phyloP scores from a whole-genome alignment of 2,113 vertebrate species.

The Epinephelus moara region DNA sequence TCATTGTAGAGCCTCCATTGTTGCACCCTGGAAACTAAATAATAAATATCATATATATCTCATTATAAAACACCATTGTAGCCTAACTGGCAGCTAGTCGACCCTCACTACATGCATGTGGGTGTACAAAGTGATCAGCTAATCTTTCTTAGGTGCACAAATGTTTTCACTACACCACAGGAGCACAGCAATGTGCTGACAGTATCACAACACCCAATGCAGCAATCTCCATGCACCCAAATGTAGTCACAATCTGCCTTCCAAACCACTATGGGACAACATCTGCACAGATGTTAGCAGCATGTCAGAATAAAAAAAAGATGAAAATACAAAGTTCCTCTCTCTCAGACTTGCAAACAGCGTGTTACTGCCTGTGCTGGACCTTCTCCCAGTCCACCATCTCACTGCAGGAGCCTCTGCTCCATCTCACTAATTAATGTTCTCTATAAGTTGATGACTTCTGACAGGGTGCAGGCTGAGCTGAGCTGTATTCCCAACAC shows the following conservation, averaged over 20 bases:
- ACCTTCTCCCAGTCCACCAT: neutral
- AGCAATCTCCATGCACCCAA: neutral
- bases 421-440: neutral
- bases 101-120: neutral
- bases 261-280: neutral
- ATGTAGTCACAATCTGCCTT: neutral
- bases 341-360: neutral
- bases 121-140: neutral
- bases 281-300: slow-evolving; percentile 14
- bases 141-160: neutral
- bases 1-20: neutral
- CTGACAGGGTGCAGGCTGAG: slow-evolving; percentile 10
- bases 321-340: slow-evolving; percentile 10
- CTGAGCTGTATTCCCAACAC: neutral
- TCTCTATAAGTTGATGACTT: slow-evolving; percentile 26
- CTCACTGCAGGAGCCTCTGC: neutral
- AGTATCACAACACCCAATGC: neutral
- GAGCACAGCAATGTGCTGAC: neutral
- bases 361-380: slow-evolving; percentile 5
- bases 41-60: neutral
- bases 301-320: neutral
- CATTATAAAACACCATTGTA: neutral
- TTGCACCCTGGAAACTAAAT: neutral
- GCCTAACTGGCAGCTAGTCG: neutral
- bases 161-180: neutral